phyloP scores from a whole-genome alignment of 2,797 vertebrate genomes.

The Amblyopsis hoosieri region DNA sequence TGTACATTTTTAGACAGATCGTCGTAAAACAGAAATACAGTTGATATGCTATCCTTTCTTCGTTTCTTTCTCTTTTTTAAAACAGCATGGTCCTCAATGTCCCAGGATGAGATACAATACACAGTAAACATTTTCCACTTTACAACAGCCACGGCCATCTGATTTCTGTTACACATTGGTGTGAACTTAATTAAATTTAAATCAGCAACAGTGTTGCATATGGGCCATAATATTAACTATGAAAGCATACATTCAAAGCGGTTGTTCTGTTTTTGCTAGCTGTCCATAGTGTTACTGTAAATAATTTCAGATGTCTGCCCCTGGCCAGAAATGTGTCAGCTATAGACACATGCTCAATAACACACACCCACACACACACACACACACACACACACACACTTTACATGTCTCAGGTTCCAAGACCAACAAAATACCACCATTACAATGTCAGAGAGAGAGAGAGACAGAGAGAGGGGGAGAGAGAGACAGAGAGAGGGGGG shows the following conservation, averaged over 20 bases:
- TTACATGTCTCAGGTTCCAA: not conserved
- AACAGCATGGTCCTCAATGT: constrained; percentile 28
- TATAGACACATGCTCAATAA: not conserved
- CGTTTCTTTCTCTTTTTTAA: too few relatives aligned
- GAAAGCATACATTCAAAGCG: constrained; percentile 18
- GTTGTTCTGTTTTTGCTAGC: constrained; percentile 24
- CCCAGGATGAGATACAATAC: constrained; percentile 34
- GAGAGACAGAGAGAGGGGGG: not conserved
- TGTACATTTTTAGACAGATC: constrained; percentile 3
- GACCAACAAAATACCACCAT: constrained; percentile 11
- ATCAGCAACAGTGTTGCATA: constrained; percentile 30
- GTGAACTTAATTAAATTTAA: constrained; percentile 49
- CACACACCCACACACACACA: too few relatives aligned
- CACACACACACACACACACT: too few relatives aligned
- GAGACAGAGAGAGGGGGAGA: not conserved
- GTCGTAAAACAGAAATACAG: too few relatives aligned
- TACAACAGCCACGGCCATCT: constrained; percentile 43
- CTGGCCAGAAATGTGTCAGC: constrained; percentile 6
- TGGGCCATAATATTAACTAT: constrained; percentile 23
- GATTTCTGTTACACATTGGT: constrained; percentile 44
- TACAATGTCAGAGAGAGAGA: constrained; percentile 4
- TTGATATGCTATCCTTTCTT: too few relatives aligned
- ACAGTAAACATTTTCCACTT: constrained; percentile 34
- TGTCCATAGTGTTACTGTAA: constrained; percentile 9
- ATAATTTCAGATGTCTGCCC: constrained; percentile 7